Conservation (phyloP, 2,797 vertebrate genomes). For the Etheostoma nigrum region DNA sequence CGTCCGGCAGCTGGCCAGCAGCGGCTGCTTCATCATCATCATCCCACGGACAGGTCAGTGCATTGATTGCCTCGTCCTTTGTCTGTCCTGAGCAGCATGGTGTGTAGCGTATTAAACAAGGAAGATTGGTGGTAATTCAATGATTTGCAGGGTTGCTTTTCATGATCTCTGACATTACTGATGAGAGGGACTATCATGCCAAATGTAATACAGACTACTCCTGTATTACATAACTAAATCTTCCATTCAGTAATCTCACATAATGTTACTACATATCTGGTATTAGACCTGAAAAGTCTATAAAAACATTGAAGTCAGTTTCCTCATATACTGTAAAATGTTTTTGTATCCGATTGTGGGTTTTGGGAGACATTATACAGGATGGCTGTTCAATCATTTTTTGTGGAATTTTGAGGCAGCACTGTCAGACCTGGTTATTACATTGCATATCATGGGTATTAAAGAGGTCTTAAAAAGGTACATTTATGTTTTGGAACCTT, state of each 20-base stretch:
- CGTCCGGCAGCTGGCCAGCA: constrained; percentile 92
- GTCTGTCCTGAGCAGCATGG: neutral
- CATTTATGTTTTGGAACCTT: neutral
- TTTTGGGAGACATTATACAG: neutral
- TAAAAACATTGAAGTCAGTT: neutral
- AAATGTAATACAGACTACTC: neutral
- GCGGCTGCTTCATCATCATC: constrained; percentile 97
- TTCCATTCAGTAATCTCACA: neutral
- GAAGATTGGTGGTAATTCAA: neutral
- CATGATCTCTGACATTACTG: neutral
- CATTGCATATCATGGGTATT: neutral
- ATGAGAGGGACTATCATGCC: neutral
- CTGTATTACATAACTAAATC: neutral
- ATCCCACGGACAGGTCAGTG: constrained; percentile 93
- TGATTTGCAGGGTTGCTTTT: neutral
- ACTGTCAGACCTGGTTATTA: neutral
- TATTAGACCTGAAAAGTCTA: too few relatives aligned
- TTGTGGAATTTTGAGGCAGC: neutral
- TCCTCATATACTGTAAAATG: neutral
- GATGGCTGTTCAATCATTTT: too few relatives aligned
- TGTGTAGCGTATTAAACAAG: neutral
- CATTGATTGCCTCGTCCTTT: neutral
- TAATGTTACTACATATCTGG: neutral
- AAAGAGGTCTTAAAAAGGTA: neutral
- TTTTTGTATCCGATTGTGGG: neutral